Conservation (phyloP, 2,113 vertebrate species). For the Pogonocichla stellata region DNA sequence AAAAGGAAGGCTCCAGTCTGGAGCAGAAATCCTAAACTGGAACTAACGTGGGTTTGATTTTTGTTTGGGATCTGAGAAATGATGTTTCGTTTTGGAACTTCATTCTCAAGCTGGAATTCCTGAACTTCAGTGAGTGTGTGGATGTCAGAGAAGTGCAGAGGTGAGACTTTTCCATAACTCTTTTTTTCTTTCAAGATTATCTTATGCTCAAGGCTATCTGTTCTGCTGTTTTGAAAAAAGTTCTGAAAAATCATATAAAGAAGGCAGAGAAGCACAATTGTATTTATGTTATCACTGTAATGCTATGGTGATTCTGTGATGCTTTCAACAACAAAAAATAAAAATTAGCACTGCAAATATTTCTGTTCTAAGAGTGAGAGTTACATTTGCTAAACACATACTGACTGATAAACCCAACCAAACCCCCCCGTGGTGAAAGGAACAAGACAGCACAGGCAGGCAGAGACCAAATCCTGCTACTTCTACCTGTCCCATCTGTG, state of each 20-base stretch:
- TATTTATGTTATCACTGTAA: background rate
- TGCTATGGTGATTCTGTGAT: background rate
- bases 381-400: background rate
- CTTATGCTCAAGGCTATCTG: background rate
- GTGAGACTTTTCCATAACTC: background rate
- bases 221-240: background rate
- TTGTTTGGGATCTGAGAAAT: background rate
- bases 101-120: background rate
- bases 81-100: background rate
- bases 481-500: background rate
- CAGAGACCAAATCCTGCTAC: background rate
- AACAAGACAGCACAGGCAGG: background rate
- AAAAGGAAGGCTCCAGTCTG: background rate
- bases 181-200: background rate
- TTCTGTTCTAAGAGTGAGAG: background rate
- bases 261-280: background rate
- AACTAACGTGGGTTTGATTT: background rate
- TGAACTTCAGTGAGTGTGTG: background rate
- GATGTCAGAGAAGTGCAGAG: background rate
- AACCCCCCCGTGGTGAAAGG: background rate
- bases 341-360: background rate
- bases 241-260: background rate
- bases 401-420: background rate
- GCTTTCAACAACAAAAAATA: background rate
- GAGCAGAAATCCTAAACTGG: background rate